Evolutionary conservation across 1,140 invertebrate species (phyloP), one percentile per base, ranked within the genome.

Genomic region (Drosophila pachea): DNA sequence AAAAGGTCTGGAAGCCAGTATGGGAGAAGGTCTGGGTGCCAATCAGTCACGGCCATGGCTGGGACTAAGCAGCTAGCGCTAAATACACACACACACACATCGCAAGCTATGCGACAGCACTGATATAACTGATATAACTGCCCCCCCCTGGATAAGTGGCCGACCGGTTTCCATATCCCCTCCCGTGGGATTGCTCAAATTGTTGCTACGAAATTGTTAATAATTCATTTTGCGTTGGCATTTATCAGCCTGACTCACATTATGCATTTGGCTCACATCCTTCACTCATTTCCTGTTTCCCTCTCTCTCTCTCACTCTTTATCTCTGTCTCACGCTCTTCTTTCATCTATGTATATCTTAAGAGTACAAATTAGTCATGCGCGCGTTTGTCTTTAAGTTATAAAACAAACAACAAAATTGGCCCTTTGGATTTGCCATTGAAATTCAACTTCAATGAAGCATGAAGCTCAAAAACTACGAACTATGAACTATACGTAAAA

Each of bases 21-120:
- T 94, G 94, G 93, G 92, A 94, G 87, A 94, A 94, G 87, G 93
- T 94, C 56, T 95, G 94, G 94, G 94, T 95, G 49, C 91, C 91
- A 45, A 90, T 91, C 8, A 91, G 92, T 56, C 87, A 90, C 60
- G 74, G 78, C 9, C 73, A 84, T 56, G 92, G 93, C 60, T 94
- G 93, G 91, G 93, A 93, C 83, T 94, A 90, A 91, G 61, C 42
- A 29, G 12, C 36, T 14, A 42, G 42, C 9, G 52, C 31, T n/a
- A 4, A n/a, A 1, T 8, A 11, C 54, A 52, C 42, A 64, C n/a
- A 1, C 7, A 11, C 54, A 52, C 36, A 59, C 55, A 59, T 68
- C 73, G 49, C 73, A 55, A 45, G 60, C 73, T 70, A 68, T 56
- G 76, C 81, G 81, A 81, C 81, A 86, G 81, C 81, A 86, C 81